These are phyloP conservation scores for Cynaeus angustus DNA, from an alignment of 2,888 invertebrate genomes.

Conservation along the genomic window DNA sequence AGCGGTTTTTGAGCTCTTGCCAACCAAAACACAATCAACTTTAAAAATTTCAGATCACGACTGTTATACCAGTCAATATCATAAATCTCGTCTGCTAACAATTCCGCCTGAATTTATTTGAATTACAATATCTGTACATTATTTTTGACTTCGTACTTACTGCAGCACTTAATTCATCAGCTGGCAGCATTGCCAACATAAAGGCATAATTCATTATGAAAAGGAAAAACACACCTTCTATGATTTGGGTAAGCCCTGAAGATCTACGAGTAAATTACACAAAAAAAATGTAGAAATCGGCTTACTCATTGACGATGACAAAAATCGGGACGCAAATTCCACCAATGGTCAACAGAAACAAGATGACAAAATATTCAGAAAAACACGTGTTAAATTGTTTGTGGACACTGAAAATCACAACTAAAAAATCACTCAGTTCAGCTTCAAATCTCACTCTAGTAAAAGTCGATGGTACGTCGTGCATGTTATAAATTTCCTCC, in stretches of 20 bases:
- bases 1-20: background rate
- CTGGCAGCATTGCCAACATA: too few relatives aligned
- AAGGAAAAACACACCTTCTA: too few relatives aligned
- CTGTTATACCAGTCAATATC: conserved; percentile 2
- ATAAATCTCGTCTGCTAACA: background rate
- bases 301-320: background rate
- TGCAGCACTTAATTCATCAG: too few relatives aligned
- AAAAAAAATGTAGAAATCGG: background rate
- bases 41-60: background rate
- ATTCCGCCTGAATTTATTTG: background rate
- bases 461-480: background rate
- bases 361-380: background rate
- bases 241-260: background rate
- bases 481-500: background rate
- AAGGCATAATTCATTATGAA: too few relatives aligned
- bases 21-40: conserved; percentile 7
- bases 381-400: background rate
- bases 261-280: background rate
- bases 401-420: background rate
- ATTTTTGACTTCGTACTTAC: too few relatives aligned
- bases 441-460: background rate
- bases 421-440: background rate
- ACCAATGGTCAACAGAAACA: background rate
- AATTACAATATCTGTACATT: too few relatives aligned
- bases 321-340: background rate